phyloP scores from a whole-genome alignment of 2,797 vertebrate species.

The Picus viridis region DNA sequence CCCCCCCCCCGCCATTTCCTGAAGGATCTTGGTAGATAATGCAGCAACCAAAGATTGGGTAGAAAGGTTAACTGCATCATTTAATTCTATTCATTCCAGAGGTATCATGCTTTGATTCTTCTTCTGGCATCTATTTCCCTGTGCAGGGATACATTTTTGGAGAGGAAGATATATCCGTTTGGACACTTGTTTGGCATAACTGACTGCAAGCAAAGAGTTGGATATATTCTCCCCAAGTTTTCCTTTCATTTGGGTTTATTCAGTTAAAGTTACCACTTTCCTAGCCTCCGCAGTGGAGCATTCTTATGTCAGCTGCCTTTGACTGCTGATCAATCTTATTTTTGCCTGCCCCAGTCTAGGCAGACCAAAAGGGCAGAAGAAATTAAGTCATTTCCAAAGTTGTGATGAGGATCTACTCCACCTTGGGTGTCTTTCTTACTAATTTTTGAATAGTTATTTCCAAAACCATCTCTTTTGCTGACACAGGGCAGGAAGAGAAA shows the following conservation, averaged over 20 bases:
- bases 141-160: neutral
- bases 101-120: neutral
- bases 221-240: neutral
- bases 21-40: neutral
- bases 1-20: neutral
- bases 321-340: neutral
- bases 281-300: neutral
- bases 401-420: neutral
- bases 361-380: neutral
- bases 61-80: neutral
- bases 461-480: neutral
- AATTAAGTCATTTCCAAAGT: neutral
- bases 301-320: neutral
- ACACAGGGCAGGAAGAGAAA: neutral
- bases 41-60: neutral
- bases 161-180: neutral
- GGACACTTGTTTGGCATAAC: neutral
- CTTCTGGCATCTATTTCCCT: neutral
- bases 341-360: neutral
- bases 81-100: neutral
- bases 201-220: neutral
- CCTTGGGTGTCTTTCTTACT: neutral
- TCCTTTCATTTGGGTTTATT: neutral
- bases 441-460: neutral
- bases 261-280: neutral